Percentiles rank a stretch among this genome's conserved stretches.
Evolutionary conservation across 2,113 vertebrate genomes (phyloP).

Genomic region (Sylvicapra grimmia): DNA sequence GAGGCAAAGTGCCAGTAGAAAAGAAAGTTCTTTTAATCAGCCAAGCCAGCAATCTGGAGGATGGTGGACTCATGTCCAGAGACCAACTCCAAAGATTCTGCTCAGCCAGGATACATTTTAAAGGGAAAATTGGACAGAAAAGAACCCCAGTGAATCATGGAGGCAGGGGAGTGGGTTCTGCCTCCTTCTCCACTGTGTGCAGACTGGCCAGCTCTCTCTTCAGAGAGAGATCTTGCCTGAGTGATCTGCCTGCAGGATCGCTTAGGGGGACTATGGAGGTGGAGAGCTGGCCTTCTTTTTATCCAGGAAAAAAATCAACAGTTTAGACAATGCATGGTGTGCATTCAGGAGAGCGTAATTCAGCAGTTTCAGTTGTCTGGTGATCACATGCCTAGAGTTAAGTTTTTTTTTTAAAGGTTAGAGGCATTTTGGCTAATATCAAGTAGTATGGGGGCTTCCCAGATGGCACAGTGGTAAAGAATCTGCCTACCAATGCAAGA

Average conservation of each 20-base stretch:
- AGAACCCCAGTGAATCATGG: background rate
- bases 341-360: background rate
- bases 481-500: background rate
- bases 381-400: background rate
- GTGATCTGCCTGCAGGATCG: background rate
- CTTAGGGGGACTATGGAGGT: background rate
- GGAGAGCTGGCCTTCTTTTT: background rate
- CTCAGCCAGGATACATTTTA: background rate
- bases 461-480: background rate
- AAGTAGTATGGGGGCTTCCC: background rate
- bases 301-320: background rate
- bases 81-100: background rate
- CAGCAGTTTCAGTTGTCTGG: background rate
- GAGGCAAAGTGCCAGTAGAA: background rate
- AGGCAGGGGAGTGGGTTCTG: background rate
- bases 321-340: background rate
- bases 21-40: background rate
- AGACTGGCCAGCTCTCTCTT: background rate
- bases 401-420: background rate
- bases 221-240: background rate
- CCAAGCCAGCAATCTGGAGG: background rate
- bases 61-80: background rate
- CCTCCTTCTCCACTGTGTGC: background rate
- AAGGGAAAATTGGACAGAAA: background rate
- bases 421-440: background rate